phyloP scores from a whole-genome alignment of 1,140 invertebrate genomes.

The Cardiocondyla obscurior region DNA sequence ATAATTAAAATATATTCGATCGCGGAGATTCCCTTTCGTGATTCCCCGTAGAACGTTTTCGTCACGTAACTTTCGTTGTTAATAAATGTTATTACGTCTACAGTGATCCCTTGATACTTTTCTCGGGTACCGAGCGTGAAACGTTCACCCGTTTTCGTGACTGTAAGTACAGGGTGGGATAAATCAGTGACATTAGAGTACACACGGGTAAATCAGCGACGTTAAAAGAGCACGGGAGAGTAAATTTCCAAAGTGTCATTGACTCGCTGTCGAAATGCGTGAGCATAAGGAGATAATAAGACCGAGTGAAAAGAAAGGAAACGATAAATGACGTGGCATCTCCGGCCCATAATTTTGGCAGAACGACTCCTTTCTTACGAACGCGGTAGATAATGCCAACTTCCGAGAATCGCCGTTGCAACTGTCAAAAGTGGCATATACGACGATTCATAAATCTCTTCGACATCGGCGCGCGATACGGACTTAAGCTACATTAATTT shows the following conservation, averaged over 20 bases:
- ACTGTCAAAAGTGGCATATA: constrained; percentile 4
- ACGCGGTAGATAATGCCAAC: constrained; percentile 24
- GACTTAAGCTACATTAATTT: not conserved
- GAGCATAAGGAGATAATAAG: constrained; percentile 34
- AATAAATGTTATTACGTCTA: constrained; percentile 11
- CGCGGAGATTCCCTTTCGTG: not conserved
- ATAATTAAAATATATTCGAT: constrained; percentile 19
- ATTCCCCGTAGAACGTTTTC: not conserved
- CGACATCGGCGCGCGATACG: not conserved
- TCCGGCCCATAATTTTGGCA: constrained; percentile 38
- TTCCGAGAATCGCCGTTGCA: constrained; percentile 14
- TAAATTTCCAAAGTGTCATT: constrained; percentile 40
- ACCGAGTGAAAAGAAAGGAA: constrained; percentile 44
- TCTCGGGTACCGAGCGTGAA: constrained; percentile 32
- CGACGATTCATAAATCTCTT: not conserved
- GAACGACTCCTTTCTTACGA: not conserved
- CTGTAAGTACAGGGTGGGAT: not conserved
- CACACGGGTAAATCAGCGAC: not conserved
- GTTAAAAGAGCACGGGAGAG: not conserved
- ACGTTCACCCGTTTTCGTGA: constrained; percentile 35
- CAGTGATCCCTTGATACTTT: not conserved
- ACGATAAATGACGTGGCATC: constrained; percentile 31
- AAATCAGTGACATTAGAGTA: not conserved
- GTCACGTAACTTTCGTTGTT: not conserved
- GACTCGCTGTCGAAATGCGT: constrained; percentile 24